Conservation (phyloP, 2,113 vertebrate genomes). For the Otis tarda region DNA sequence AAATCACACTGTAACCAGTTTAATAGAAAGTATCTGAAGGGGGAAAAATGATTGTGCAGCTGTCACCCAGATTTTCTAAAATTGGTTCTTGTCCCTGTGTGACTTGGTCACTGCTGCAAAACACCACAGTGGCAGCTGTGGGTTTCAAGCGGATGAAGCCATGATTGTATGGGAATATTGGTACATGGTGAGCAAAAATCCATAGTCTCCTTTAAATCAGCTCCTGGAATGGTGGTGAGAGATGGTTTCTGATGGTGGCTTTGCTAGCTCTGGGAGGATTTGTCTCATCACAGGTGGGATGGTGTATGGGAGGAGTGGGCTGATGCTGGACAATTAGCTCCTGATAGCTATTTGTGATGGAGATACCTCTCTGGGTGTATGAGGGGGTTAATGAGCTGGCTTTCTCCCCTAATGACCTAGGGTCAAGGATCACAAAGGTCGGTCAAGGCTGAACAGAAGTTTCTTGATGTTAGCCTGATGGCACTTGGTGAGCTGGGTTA, state of each 20-base stretch:
- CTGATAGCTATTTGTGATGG: not conserved
- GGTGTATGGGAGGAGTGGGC: not conserved
- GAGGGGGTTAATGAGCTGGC: not conserved
- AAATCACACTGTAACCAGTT: not conserved
- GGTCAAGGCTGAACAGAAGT: not conserved
- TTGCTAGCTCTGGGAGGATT: not conserved
- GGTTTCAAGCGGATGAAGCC: not conserved
- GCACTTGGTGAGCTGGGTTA: not conserved
- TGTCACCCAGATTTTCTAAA: not conserved
- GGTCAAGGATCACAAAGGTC: not conserved
- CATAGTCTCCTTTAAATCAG: not conserved
- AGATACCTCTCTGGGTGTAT: not conserved
- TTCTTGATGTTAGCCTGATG: not conserved
- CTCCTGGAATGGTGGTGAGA: not conserved
- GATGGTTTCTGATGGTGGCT: not conserved
- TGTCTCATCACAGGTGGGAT: not conserved
- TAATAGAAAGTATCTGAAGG: not conserved
- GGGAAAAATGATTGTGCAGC: not conserved
- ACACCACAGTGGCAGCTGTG: fast-evolving
- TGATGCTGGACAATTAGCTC: not conserved
- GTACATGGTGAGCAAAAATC: not conserved
- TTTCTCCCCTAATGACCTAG: not conserved
- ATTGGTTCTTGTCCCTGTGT: not conserved
- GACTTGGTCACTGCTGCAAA: not conserved
- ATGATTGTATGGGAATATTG: not conserved